phyloP scores from a whole-genome alignment of 2,113 vertebrate genomes.

The Thamnophis sirtalis region DNA sequence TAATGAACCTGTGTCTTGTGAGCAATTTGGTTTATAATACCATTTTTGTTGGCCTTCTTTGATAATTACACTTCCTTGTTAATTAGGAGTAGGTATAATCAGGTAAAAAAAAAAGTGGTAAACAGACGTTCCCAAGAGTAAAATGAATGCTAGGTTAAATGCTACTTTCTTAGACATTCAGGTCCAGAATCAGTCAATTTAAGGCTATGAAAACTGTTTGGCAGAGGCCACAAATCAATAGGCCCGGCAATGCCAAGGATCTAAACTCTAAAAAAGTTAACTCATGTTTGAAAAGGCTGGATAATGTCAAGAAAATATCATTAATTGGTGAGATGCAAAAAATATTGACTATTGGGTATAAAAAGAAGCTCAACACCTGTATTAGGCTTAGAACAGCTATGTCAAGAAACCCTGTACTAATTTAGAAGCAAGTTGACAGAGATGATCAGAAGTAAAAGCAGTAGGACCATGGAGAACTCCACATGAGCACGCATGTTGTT shows the following conservation, averaged over 20 bases:
- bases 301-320: background rate
- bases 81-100: slow-evolving; percentile 19
- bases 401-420: background rate
- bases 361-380: background rate
- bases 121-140: background rate
- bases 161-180: background rate
- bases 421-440: background rate
- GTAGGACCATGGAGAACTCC: background rate
- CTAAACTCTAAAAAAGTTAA: background rate
- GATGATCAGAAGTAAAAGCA: background rate
- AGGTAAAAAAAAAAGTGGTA: background rate
- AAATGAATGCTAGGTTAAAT: background rate
- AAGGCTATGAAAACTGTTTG: background rate
- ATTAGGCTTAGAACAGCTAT: background rate
- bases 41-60: slow-evolving; percentile 12
- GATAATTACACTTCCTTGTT: background rate
- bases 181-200: background rate
- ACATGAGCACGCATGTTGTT: background rate
- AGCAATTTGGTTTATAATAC: background rate
- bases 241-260: background rate
- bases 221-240: background rate
- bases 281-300: background rate
- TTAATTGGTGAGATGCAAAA: background rate
- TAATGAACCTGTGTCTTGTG: background rate
- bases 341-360: too few relatives aligned